phyloP scores from a whole-genome alignment of 2,113 vertebrate genomes.

The Apaloderma vittatum region DNA sequence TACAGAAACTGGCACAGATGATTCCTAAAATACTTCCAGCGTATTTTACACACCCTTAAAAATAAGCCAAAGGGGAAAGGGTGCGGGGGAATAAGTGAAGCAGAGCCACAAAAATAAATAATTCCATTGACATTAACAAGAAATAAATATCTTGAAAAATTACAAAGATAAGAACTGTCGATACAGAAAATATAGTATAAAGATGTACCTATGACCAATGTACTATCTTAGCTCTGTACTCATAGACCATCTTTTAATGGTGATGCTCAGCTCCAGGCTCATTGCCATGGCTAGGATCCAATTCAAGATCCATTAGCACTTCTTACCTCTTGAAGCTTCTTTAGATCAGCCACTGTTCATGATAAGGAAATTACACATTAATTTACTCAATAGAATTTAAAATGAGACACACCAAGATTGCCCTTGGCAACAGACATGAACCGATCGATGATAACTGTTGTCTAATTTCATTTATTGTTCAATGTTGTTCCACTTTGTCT shows the following conservation, averaged over 20 bases:
- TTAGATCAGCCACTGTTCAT: slow-evolving; percentile 28
- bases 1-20: background rate
- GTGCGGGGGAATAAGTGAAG: background rate
- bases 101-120: background rate
- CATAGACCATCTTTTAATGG: background rate
- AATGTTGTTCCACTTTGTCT: slow-evolving; percentile 10
- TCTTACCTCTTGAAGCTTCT: slow-evolving; percentile 49
- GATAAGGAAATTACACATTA: slow-evolving; percentile 60
- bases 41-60: background rate
- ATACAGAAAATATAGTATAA: background rate
- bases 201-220: background rate
- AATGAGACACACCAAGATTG: slow-evolving; percentile 33
- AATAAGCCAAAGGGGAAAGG: background rate
- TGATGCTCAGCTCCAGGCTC: background rate
- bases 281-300: slow-evolving; percentile 38
- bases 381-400: slow-evolving; percentile 52
- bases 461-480: slow-evolving; percentile 51
- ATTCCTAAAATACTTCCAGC: background rate
- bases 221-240: background rate
- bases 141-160: background rate
- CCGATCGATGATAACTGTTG: slow-evolving; percentile 41
- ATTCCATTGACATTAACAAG: background rate
- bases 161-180: background rate
- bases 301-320: slow-evolving; percentile 47
- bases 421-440: slow-evolving; percentile 53